Evolutionary conservation across 2,888 invertebrate genomes (phyloP).

Genomic region (Eustalomyia histrio): DNA sequence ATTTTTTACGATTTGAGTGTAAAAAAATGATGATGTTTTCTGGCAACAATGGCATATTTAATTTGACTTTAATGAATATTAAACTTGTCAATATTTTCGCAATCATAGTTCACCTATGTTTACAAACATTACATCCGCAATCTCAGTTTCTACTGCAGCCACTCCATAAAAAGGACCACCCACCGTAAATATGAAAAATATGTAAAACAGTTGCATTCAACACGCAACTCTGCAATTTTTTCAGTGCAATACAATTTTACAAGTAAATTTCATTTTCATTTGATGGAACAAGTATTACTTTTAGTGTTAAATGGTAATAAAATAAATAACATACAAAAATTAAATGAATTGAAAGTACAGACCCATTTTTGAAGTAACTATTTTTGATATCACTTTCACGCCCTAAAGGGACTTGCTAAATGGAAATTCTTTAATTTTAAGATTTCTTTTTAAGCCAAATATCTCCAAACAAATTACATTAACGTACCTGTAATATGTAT

Average conservation of each 20-base stretch:
- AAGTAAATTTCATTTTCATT: conserved; percentile 66
- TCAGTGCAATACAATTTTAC: background rate
- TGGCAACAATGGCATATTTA: conserved; percentile 70
- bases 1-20: background rate
- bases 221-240: conserved; percentile 58
- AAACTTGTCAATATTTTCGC: conserved; percentile 72
- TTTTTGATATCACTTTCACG: conserved; percentile 76
- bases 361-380: conserved; percentile 10
- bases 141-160: conserved; percentile 31
- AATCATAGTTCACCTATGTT: conserved; percentile 36
- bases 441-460: conserved; percentile 65
- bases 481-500: background rate
- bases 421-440: conserved; percentile 59
- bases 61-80: conserved; percentile 77
- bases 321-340: conserved; percentile 74
- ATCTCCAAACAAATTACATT: too few relatives aligned
- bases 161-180: conserved; percentile 47
- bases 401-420: conserved; percentile 76
- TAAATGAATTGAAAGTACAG: conserved; percentile 28
- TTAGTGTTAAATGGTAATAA: conserved; percentile 74
- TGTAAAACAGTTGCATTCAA: conserved; percentile 51
- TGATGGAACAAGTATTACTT: conserved; percentile 4
- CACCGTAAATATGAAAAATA: conserved; percentile 65
- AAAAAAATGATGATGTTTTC: conserved; percentile 22
- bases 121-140: conserved; percentile 41